Evolutionary conservation across 2,113 vertebrate genomes (phyloP).

Genomic region (Halcyon senegalensis): DNA sequence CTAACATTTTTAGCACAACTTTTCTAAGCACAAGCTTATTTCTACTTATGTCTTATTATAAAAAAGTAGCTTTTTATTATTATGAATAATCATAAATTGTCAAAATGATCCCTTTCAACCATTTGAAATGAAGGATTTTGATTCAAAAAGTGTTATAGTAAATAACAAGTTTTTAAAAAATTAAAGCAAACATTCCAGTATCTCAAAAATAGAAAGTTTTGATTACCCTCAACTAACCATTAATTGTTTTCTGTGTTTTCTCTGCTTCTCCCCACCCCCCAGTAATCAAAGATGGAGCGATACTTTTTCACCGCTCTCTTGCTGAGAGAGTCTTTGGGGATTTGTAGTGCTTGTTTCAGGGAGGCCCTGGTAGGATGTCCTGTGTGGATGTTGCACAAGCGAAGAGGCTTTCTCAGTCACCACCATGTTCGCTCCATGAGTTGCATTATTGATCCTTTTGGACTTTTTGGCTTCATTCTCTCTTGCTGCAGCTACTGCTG

Average conservation of each 20-base stretch:
- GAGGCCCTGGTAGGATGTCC: background rate
- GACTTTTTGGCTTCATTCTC: rapidly evolving
- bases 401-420: background rate
- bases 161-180: background rate
- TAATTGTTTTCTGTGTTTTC: background rate
- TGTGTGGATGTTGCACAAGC: background rate
- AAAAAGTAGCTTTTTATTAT: background rate
- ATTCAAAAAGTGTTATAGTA: background rate
- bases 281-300: background rate
- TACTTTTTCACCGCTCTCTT: background rate
- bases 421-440: rapidly evolving
- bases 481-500: background rate
- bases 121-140: background rate
- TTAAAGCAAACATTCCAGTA: background rate
- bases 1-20: background rate
- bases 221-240: background rate
- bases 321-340: no score
- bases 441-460: background rate
- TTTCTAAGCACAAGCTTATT: background rate
- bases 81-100: background rate
- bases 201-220: background rate
- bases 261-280: background rate
- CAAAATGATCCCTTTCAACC: background rate
- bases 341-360: background rate
- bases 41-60: background rate